Evolutionary conservation across 23 tunicate genomes (phyloP).

Genomic region (Styela clava): DNA sequence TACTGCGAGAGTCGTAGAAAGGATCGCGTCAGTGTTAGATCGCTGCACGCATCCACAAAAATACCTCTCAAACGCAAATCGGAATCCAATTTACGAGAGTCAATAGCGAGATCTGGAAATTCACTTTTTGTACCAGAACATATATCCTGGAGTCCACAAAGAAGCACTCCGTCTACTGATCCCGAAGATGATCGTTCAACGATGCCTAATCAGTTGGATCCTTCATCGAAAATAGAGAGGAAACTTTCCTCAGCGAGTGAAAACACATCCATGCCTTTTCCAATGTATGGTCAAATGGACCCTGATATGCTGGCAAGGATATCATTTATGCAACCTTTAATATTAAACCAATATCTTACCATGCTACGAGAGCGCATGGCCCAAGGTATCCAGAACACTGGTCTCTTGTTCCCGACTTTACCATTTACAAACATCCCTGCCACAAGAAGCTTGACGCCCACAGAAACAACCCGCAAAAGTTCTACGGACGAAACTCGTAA

Average conservation of each 20-base stretch:
- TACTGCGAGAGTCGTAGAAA: conserved; percentile 29
- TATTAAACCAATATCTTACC: conserved; percentile 17
- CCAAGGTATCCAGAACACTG: background rate
- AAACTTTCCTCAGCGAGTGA: background rate
- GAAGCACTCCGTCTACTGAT: background rate
- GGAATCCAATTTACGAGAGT: background rate
- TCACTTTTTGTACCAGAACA: background rate
- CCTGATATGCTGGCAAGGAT: conserved; percentile 4
- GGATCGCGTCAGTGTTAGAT: conserved; percentile 7
- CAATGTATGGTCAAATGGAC: conserved; percentile 7
- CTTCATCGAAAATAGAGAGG: background rate
- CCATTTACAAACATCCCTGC: background rate
- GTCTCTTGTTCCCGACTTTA: background rate
- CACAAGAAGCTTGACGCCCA: background rate
- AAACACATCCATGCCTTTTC: background rate
- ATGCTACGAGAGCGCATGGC: conserved; percentile 10
- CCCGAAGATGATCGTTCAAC: background rate
- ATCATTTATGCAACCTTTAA: conserved; percentile 11
- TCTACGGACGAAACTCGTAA: background rate
- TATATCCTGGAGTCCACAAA: conserved; percentile 9
- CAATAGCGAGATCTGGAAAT: background rate
- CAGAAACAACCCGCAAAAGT: background rate
- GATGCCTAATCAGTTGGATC: background rate
- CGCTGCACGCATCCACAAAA: background rate
- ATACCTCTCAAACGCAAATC: conserved; percentile 14